A percentile compares a stretch with the other conserved stretches of the same genome.
These are phyloP conservation scores for Gambusia yucatana DNA, from an alignment of 2,797 vertebrate species.

Conservation along the genomic window DNA sequence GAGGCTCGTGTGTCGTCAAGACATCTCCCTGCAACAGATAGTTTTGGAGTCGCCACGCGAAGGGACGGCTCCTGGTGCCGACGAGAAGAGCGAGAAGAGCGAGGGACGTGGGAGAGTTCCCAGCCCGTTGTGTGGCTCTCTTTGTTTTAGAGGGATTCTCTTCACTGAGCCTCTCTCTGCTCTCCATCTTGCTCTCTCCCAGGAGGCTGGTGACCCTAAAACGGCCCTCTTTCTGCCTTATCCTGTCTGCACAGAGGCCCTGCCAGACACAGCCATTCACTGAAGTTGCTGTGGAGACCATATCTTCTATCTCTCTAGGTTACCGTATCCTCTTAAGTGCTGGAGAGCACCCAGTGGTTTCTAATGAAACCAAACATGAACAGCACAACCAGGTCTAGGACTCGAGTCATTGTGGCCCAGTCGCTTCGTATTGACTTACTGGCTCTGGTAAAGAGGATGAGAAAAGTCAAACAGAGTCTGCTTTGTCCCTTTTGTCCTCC, in stretches of 20 bases:
- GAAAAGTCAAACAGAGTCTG: constrained; percentile 65
- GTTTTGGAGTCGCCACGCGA: constrained; percentile 1
- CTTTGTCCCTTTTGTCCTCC: constrained; percentile 69
- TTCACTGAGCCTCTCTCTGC: constrained; percentile 22
- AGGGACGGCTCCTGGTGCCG: neutral
- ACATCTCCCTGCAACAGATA: constrained; percentile 4
- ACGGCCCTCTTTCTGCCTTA: constrained; percentile 28
- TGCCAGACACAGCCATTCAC: constrained; percentile 29
- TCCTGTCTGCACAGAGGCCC: constrained; percentile 36
- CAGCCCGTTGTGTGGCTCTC: constrained; percentile 35
- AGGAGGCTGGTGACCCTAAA: constrained; percentile 47
- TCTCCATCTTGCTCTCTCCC: constrained; percentile 32
- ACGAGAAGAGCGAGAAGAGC: constrained; percentile 16
- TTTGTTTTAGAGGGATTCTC: constrained; percentile 43
- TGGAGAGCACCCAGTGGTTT: constrained; percentile 42
- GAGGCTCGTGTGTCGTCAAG: neutral
- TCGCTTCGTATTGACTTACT: constrained; percentile 67
- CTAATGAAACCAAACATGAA: constrained; percentile 72
- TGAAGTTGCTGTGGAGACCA: constrained; percentile 67
- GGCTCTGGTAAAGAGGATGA: constrained; percentile 69
- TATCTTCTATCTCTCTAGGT: constrained; percentile 66
- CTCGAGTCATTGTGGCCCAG: constrained; percentile 50
- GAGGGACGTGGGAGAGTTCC: constrained; percentile 57
- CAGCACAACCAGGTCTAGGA: neutral
- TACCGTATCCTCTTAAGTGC: constrained; percentile 63